A percentile compares a stretch with the other conserved stretches of the same genome.
phyloP scores from a whole-genome alignment of 2,113 vertebrate species.

The Rhadina sibilatrix region DNA sequence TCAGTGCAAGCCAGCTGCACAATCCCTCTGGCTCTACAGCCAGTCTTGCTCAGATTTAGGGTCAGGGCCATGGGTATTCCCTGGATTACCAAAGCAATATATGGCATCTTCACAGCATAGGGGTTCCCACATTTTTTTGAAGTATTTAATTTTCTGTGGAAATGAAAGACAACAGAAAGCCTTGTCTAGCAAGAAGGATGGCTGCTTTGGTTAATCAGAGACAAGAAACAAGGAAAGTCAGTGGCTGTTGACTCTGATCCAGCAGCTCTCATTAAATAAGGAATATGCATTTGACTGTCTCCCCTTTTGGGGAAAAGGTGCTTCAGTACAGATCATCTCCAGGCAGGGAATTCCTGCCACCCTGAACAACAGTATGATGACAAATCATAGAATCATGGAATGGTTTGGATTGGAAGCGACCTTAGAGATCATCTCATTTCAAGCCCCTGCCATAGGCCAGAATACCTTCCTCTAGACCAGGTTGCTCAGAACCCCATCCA shows the following conservation, averaged over 20 bases:
- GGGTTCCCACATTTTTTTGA: not conserved
- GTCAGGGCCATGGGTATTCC: not conserved
- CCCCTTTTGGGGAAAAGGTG: accelerated
- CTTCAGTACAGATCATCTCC: not conserved
- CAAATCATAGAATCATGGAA: not conserved
- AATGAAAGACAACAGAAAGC: not conserved
- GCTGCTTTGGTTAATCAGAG: not conserved
- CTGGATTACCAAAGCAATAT: not conserved
- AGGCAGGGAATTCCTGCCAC: not conserved
- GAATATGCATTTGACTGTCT: not conserved
- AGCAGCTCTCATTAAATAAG: not conserved
- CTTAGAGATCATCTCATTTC: not conserved
- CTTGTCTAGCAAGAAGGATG: not conserved
- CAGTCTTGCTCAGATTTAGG: not conserved
- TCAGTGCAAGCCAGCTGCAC: not conserved
- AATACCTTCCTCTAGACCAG: not conserved
- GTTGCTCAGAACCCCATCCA: not conserved
- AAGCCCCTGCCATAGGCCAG: not conserved
- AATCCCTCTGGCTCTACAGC: not conserved
- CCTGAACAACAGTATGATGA: not conserved
- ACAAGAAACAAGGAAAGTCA: not conserved
- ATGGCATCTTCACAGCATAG: not conserved
- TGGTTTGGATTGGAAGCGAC: not conserved
- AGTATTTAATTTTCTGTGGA: not conserved
- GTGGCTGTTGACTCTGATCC: not conserved